Evolutionary conservation across 2,888 invertebrate genomes (phyloP), one percentile per base, ranked within the genome.

Genomic region (Ephialtes manifestator): DNA sequence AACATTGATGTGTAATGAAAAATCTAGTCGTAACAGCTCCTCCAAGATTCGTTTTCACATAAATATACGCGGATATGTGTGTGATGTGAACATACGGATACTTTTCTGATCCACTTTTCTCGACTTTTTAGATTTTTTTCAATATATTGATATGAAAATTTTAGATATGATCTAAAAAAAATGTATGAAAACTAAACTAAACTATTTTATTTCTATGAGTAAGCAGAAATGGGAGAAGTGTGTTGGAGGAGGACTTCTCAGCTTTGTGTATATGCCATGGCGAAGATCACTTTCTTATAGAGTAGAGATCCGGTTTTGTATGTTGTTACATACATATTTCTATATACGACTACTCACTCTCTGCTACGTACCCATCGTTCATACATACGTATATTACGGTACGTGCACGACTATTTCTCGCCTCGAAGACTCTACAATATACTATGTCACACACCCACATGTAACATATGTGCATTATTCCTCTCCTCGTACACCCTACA

Each of bases 191-290:
- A n/a, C n/a, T n/a, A n/a, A n/a, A n/a, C n/a, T n/a, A n/a, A n/a
- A n/a, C n/a, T n/a, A n/a, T n/a, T n/a, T n/a, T n/a, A n/a, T n/a
- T 8, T 39, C 35, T 39, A 8, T 28, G 18, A 15, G 65, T 13
- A 68, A 51, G 46, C 51, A 60, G 46, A 60, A 80, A 79, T 63
- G 15, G 77, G 67, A 39, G 18, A 13, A 39, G 63, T 51, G 74
- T 58, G 79, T 58, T 77, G 53, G 60, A 46, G 24, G 39, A 55
- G 35, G 68, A 31, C 51, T 43, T 81, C 76, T 74, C 74, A 28
- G 68, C 75, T 83, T 58, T 77, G 81, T 85, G 80, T 55, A 85
- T 83, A 85, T 85, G 72, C 71, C 71, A 60, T n/a, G 24, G 20
- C 43, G 28, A 60, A 77, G 58, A 55, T 28, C 31, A 15, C 43